Evolutionary conservation across 2,888 invertebrate genomes (phyloP).

Genomic region (Dastarcus helophoroides): DNA sequence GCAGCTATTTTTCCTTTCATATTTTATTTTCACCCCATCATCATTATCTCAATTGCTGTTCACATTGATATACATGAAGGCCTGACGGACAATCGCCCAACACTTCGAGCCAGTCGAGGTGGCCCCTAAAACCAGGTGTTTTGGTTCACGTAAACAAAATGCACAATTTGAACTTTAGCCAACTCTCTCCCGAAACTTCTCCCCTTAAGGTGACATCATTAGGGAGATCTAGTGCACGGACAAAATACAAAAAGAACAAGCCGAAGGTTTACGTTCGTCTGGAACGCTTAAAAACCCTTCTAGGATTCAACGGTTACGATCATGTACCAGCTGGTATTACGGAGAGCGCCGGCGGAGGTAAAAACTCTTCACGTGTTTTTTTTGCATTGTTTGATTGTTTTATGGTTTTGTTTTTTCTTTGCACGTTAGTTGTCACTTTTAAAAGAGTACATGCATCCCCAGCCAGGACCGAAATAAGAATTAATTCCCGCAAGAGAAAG

Average conservation of each 20-base stretch:
- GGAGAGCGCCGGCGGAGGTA: constrained; percentile 40
- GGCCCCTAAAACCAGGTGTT: constrained; percentile 83
- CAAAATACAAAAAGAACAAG: constrained; percentile 27
- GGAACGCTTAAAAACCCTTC: constrained; percentile 28
- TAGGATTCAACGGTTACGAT: constrained; percentile 30
- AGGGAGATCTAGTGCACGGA: constrained; percentile 3
- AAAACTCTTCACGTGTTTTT: constrained; percentile 12
- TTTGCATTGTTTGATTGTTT: constrained; percentile 13
- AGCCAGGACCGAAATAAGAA: constrained; percentile 11
- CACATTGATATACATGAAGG: constrained; percentile 30
- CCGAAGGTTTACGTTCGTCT: constrained; percentile 32
- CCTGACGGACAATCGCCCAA: constrained; percentile 39
- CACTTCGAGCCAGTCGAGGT: constrained; percentile 44
- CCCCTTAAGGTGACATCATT: constrained; percentile 26
- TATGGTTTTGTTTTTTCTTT: constrained; percentile 23
- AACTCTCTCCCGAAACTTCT: constrained; percentile 22
- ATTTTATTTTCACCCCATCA: too few relatives aligned
- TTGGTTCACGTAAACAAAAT: constrained; percentile 78
- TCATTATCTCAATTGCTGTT: too few relatives aligned
- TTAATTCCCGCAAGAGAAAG: constrained; percentile 51
- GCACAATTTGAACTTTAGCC: constrained; percentile 47
- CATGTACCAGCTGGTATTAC: constrained; percentile 38
- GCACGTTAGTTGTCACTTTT: constrained; percentile 69
- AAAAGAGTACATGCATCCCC: constrained; percentile 47
- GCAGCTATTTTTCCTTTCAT: constrained; percentile 11